Evolutionary conservation across 2,888 invertebrate species (phyloP).

Genomic region (Andrena bucephala): DNA sequence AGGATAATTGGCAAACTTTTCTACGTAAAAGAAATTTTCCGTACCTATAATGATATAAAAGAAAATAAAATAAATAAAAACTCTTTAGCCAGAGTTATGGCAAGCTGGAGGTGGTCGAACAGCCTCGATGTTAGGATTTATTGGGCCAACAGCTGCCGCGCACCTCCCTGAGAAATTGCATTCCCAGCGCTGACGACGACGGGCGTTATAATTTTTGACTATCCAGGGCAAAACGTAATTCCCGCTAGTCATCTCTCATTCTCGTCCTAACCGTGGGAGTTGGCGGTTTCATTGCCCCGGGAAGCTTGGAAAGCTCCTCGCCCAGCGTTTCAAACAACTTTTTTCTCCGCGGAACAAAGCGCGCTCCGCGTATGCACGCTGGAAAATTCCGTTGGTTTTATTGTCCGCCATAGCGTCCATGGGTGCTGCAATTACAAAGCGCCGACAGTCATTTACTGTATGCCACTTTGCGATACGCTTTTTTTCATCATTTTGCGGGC

Average conservation of each 20-base stretch:
- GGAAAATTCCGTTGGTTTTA: not conserved
- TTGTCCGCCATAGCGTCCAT: not conserved
- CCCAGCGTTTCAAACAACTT: slow-evolving; percentile 14
- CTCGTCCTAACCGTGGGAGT: not conserved
- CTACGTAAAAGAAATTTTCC: too few relatives aligned
- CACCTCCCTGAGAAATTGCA: not conserved
- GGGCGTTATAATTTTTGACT: slow-evolving; percentile 20
- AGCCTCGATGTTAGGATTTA: not conserved
- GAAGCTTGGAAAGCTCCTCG: not conserved
- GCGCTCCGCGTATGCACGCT: not conserved
- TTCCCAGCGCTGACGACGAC: not conserved
- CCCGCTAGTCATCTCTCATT: not conserved
- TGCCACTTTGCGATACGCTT: not conserved
- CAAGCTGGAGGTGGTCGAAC: not conserved
- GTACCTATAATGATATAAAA: too few relatives aligned
- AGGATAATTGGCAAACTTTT: too few relatives aligned
- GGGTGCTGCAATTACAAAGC: slow-evolving; percentile 3
- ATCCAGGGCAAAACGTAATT: slow-evolving; percentile 19
- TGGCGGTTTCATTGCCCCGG: not conserved
- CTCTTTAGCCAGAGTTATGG: not conserved
- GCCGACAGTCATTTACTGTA: not conserved
- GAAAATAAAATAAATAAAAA: too few relatives aligned
- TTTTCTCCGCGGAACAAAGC: slow-evolving; percentile 9
- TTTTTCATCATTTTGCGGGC: not conserved
- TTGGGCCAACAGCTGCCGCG: not conserved